Conservation (phyloP, 2,113 vertebrate species). For the Pachyramphus minor region DNA sequence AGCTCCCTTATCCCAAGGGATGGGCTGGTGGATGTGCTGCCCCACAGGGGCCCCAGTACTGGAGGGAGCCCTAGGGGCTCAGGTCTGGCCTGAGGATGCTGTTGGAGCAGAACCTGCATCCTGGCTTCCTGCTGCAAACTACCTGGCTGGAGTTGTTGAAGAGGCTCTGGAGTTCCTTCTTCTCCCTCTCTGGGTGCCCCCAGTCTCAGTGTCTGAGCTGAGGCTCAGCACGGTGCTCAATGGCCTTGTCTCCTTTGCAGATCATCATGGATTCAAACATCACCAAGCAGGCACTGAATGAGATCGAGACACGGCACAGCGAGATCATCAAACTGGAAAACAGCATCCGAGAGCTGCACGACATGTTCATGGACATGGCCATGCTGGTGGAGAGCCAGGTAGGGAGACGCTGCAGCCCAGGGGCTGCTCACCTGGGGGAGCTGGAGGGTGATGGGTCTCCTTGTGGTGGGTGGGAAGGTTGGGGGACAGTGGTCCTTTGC, state of each 20-base stretch:
- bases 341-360: constrained; percentile 94
- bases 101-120: not conserved
- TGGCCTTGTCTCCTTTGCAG: constrained; percentile 54
- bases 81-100: not conserved
- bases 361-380: constrained; percentile 99
- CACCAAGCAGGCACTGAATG: constrained; percentile 93
- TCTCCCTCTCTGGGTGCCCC: not conserved
- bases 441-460: rapidly evolving
- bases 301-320: constrained; percentile 92
- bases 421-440: not conserved
- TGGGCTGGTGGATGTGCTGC: rapidly evolving
- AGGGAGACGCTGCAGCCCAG: not conserved
- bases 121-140: not conserved
- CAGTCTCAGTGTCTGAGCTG: not conserved
- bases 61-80: not conserved
- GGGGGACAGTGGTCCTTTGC: not conserved
- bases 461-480: not conserved
- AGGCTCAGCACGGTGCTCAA: not conserved
- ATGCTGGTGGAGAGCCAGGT: constrained; percentile 99
- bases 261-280: constrained; percentile 97
- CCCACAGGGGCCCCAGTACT: not conserved
- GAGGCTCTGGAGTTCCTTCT: not conserved
- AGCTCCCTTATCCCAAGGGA: not conserved
- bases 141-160: not conserved
- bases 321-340: constrained; percentile 98